Evolutionary conservation across 2,113 vertebrate species (phyloP), one percentile per base, ranked within the genome.

Genomic region (Tragelaphus strepsiceros): DNA sequence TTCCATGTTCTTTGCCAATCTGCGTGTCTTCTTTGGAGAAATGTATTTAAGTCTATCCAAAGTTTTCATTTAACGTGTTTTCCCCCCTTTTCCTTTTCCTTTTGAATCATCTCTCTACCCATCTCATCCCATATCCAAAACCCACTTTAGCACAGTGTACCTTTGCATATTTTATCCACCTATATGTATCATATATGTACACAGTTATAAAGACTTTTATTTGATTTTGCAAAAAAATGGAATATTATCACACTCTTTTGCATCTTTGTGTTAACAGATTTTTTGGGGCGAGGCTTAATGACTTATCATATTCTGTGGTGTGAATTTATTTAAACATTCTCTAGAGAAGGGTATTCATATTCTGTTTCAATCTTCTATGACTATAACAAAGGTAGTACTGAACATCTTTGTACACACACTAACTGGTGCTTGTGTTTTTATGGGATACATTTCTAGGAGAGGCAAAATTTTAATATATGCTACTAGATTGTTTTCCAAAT

Each of bases 261-360:
- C 10, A 94, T 93, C 59, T 86, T 51, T 90, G 59, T 51, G 35
- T 61, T 94, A 88, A 95, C 4, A 6, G 10, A 49, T 78, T 85
- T 78, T 78, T 46, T 2, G 5, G n/a, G 19, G n/a, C 19, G 67
- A 10, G 6, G 67, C 67, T 93, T 91, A 78, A 64, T 49, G 17
- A 89, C 84, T 85, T 28, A n/a, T 90, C 39, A 58, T 56, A 93
- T 83, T 83, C 81, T 95, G 59, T 90, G 22, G 43, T 93, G 19
- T 78, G 62, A 61, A 96, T 83, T 97, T 96, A 82, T 26, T 96
- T 43, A 86, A 87, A 94, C 80, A 90, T 86, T 81, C 46, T 94
- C n/a, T n/a, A 87, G 49, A 71, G 35, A 86, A 82, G 24, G 83
- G 32, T 24, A 78, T 86, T 85, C 64, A 85, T 43, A 49, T 39